These are phyloP conservation scores for Microplitis manilae DNA, from an alignment of 2,888 invertebrate genomes.

Conservation along the genomic window DNA sequence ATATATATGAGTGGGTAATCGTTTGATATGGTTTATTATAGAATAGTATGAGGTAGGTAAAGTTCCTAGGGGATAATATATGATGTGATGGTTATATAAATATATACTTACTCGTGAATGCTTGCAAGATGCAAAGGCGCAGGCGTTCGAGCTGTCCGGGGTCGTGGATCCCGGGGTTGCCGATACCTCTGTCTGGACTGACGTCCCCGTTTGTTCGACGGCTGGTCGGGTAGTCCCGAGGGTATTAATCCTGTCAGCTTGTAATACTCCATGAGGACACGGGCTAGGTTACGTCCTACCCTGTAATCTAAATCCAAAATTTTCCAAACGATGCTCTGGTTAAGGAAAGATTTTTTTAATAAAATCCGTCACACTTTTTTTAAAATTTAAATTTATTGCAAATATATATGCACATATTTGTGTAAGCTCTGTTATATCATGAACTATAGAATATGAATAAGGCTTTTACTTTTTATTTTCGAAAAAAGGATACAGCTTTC, in stretches of 20 bases:
- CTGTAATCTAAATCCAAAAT: constrained; percentile 77
- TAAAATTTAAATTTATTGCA: background rate
- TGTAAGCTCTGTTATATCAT: too few species aligned
- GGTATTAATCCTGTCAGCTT: constrained; percentile 81
- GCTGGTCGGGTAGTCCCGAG: constrained; percentile 67
- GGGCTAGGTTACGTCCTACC: constrained; percentile 83
- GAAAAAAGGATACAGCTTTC: constrained; percentile 92
- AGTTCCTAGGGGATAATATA: background rate
- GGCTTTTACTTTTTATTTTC: constrained; percentile 44
- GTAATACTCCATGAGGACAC: constrained; percentile 87
- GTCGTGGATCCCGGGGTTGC: constrained; percentile 61
- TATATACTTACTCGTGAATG: constrained; percentile 64
- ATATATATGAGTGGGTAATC: background rate
- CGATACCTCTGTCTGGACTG: constrained; percentile 67
- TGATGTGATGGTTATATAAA: background rate
- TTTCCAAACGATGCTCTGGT: constrained; percentile 6
- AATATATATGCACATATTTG: too few species aligned
- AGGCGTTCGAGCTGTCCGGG: constrained; percentile 66
- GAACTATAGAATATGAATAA: too few species aligned
- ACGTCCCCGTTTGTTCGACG: constrained; percentile 64
- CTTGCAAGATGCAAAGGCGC: constrained; percentile 68
- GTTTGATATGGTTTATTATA: constrained; percentile 2
- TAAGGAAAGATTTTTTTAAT: constrained; percentile 40
- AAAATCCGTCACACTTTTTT: background rate
- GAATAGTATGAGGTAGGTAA: background rate